These are phyloP conservation scores for Hyppa rectilinea DNA, from an alignment of 2,888 invertebrate species.

Conservation along the genomic window DNA sequence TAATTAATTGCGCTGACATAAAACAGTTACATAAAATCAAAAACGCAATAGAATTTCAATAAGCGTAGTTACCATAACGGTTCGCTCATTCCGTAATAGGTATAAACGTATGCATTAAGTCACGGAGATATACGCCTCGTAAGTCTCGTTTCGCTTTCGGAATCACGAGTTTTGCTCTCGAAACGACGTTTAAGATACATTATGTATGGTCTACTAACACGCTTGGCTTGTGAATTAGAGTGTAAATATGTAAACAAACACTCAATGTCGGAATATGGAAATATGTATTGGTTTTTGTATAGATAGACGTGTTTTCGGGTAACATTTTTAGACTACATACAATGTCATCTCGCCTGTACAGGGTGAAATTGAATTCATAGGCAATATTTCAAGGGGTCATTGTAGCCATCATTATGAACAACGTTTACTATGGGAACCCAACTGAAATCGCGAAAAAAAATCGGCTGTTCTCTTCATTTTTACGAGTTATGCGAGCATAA, in stretches of 20 bases:
- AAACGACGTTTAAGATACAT: conserved; percentile 73
- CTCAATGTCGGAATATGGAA: conserved; percentile 8
- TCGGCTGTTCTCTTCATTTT: no score
- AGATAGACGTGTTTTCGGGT: background rate
- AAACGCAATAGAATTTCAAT: conserved; percentile 66
- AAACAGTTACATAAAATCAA: conserved; percentile 62
- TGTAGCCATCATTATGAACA: no score
- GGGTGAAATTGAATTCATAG: no score
- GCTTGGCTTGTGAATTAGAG: conserved; percentile 65
- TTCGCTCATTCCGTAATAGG: conserved; percentile 66
- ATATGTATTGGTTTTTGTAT: conserved; percentile 5
- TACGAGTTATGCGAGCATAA: no score
- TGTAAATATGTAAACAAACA: conserved; percentile 68
- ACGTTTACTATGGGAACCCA: no score
- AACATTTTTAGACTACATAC: no score
- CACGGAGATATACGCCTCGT: conserved; percentile 68
- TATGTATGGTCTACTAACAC: conserved; percentile 62
- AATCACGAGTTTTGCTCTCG: conserved; percentile 86
- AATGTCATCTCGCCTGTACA: no score
- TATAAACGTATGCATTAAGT: conserved; percentile 67
- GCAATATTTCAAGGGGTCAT: no score
- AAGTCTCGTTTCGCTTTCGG: conserved; percentile 83
- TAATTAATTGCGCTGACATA: conserved; percentile 54
- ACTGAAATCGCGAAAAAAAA: no score
- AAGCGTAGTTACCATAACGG: conserved; percentile 64